Evolutionary conservation across 2,888 invertebrate genomes (phyloP), one percentile per base, ranked within the genome.

Genomic region (Conus canariensis): DNA sequence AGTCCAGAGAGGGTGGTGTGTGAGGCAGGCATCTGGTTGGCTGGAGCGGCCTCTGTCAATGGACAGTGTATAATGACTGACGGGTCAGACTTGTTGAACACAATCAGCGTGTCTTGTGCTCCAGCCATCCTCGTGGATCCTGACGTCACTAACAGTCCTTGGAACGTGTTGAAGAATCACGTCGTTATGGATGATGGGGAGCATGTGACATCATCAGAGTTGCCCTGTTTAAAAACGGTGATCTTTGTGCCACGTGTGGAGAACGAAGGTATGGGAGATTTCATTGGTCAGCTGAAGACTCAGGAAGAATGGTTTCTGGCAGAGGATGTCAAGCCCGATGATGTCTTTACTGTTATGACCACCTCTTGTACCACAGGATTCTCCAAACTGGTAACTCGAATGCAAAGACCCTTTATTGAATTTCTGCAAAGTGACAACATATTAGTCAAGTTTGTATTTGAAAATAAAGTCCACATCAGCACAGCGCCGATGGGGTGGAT

Each of bases 1-100:
- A 82, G 80, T 45, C 82, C 88, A 14, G 88, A 88, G 88, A 80
- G 88, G 25, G 88, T 82, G 14, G 60, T 88, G 80, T 45, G 30
- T 12, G 88, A 88, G 82, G 22, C 82, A n/a, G 80, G 60, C 16
- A 59, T 88, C 82, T 74, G 45, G 60, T 16, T 88, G 88, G 58
- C 60, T 22, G 88, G 88, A 60, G 88, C 88, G 12, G 80, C 88
- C 12, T 82, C 88, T n/a, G 80, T 88, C 80, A 82, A 80, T 60
- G 88, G 60, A 30, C 82, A 82, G 80, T 88, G 88, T 88, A 64
- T 74, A 60, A 74, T 89, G 89, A 74, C 85, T 70, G 89, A 89
- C 45, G 89, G 89, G 5, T 89, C 89, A 4, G 89, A 89, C 64
- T 64, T 89, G 56, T 16, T 89, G 19, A 56, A 67, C 85, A 59